These are phyloP conservation scores for Streptopelia turtur DNA, from an alignment of 2,797 vertebrate genomes.

Conservation along the genomic window DNA sequence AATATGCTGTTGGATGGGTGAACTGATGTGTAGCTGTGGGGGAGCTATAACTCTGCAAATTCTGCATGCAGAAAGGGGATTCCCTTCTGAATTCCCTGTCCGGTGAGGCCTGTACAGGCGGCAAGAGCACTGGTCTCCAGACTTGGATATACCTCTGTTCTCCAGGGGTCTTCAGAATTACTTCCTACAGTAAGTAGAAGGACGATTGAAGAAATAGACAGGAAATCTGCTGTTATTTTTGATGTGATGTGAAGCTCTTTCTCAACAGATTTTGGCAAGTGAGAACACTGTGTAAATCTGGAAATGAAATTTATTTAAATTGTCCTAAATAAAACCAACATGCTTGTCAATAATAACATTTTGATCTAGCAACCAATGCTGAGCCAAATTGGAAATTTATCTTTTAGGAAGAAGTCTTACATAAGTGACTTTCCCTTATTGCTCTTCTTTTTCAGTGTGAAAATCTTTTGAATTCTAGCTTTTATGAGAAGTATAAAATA, in stretches of 20 bases:
- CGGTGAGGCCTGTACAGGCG: not conserved
- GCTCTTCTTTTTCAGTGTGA: not conserved
- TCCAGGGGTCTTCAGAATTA: not conserved
- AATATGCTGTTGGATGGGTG: not conserved
- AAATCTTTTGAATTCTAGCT: not conserved
- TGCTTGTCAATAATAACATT: not conserved
- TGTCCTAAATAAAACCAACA: not conserved
- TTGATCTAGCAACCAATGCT: not conserved
- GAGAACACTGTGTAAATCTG: not conserved
- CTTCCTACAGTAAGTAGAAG: not conserved
- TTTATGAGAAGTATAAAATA: not conserved
- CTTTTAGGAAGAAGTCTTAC: not conserved
- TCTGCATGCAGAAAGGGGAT: not conserved
- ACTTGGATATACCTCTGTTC: accelerated
- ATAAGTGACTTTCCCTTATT: not conserved
- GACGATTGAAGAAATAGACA: not conserved
- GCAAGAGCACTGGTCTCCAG: not conserved
- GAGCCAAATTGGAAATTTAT: not conserved
- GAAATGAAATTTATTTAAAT: not conserved
- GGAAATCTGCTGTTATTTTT: not conserved
- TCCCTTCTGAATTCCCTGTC: not conserved
- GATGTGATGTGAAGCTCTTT: not conserved
- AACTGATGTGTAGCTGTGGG: not conserved
- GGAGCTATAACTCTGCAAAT: not conserved
- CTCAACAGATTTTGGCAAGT: not conserved